Conservation (phyloP, 2,888 invertebrate genomes). For the Pinctada fucata region DNA sequence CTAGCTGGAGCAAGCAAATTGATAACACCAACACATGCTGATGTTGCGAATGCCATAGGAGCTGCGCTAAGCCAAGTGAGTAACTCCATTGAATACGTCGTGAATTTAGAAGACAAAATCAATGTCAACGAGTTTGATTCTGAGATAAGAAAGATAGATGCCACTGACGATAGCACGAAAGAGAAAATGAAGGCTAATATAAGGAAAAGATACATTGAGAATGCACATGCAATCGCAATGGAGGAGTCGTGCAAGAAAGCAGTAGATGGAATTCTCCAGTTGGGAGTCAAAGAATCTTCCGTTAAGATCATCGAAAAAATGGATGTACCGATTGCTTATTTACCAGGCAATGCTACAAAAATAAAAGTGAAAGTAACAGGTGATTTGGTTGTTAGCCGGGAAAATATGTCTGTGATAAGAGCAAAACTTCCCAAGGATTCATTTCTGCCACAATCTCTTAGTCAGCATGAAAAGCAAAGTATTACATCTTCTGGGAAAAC, state of each 20-base stretch:
- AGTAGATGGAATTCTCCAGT: conserved; percentile 28
- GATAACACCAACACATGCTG: conserved; percentile 54
- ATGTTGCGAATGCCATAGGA: conserved; percentile 75
- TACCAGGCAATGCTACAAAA: conserved; percentile 68
- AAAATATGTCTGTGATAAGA: neutral
- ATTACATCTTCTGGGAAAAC: conserved; percentile 43
- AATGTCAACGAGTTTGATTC: conserved; percentile 41
- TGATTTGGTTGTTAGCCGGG: conserved; percentile 46
- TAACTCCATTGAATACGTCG: conserved; percentile 59
- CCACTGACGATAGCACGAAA: conserved; percentile 10
- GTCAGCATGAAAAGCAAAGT: conserved; percentile 27
- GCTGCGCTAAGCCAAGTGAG: conserved; percentile 73
- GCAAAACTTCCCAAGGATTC: neutral
- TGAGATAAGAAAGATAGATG: neutral
- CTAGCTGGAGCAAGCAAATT: conserved; percentile 55
- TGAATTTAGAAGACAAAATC: conserved; percentile 52
- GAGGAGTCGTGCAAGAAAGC: conserved; percentile 39
- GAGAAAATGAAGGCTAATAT: conserved; percentile 30
- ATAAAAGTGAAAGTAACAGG: conserved; percentile 70
- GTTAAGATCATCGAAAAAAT: conserved; percentile 56
- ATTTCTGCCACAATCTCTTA: too few relatives aligned
- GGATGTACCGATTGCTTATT: conserved; percentile 66
- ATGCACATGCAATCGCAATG: conserved; percentile 51
- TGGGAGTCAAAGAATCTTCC: conserved; percentile 50
- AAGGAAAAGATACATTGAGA: conserved; percentile 47